Evolutionary conservation across 2,113 vertebrate species (phyloP), one percentile per base, ranked within the genome.

Genomic region (Cyprinodon tularosa): DNA sequence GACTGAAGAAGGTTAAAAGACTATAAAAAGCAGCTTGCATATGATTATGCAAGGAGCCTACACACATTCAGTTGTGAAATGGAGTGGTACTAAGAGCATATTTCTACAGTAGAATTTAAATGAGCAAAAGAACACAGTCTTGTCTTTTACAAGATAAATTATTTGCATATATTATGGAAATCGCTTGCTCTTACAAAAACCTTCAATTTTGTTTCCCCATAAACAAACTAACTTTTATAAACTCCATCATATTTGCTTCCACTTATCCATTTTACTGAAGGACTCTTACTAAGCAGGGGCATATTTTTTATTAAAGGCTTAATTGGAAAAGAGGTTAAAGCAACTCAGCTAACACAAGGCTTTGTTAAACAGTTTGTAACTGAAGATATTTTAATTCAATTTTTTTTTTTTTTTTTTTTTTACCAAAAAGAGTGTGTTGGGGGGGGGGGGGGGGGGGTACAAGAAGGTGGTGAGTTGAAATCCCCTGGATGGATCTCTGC

Each of bases 81-180:
- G 3, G 62, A 62, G 22, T 62, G 63, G 66, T 29, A 70, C 76
- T 76, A 17, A 20, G 39, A 38, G 62, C 37, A 13, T 68, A 40
- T 12, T 42, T 72, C 57, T 62, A 73, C 39, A 62, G 47, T 37
- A n/a, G 61, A 59, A 72, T 66, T 50, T 74, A 68, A 88, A 81
- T 87, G 61, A 74, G 59, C 74, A 80, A 78, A 0, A 70, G 22
- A 38, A 37, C 66, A 38, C 42, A 72, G 67, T 53, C 72, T 63
- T 57, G 85, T 88, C 39, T 40, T 80, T 86, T 66, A 64, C n/a
- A 60, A 15, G 38, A 76, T 73, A 39, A 74, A 84, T 77, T 37
- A 82, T 77, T 80, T 73, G 70, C 60, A 76, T 71, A 47, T 53
- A 61, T 36, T 71, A 81, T 75, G 15, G 17, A 84, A 79, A 72